Evolutionary conservation across 92 coral and sea anemone genomes (phyloP), one percentile per base, ranked within the genome.

Genomic region (Porites cylindrica): DNA sequence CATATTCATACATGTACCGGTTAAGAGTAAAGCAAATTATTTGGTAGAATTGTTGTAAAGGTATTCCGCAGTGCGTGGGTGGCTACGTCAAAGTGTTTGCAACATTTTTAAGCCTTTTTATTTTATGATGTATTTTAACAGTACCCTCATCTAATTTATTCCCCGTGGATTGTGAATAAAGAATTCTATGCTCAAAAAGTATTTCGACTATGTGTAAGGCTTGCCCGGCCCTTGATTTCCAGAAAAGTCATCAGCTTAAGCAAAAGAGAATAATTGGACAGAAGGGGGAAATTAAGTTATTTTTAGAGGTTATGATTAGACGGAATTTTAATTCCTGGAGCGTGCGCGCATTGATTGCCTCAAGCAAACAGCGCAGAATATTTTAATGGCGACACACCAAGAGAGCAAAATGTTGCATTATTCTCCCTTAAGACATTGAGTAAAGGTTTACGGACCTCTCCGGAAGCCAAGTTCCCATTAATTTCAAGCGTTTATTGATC

Each of bases 121-220:
- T 62, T 83, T 83, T 83, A 74, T 73, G 79, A 71, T 73, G 82
- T 91, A 81, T 89, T 91, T 91, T 91, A 91, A 17, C 84, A 89
- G 86, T 78, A 64, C 88, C 87, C 78, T 66, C 92, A 74, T 59
- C 90, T 91, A 91, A 91, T 88, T 91, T 91, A 91, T 91, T 88
- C 79, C 76, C 47, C 64, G 73, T 74, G 73, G 80, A 73, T 79
- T 88, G 88, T 81, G 88, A 88, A 88, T 88, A 88, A 88, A 88
- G 72, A 83, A 75, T 62, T 29, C 91, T 65, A 56, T 81, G 80
- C 63, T 73, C 80, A 79, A 56, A 56, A 61, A 21, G 53, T 75
- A 11, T 13, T 82, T 10, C 47, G 43, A 4, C 75, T 12, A 11
- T 4, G 12, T 78, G n/a, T 65, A 1, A 54, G 18, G 77, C 4